A percentile compares a stretch with the other conserved stretches of the same genome.
Conservation (phyloP, 1,140 invertebrate species). For the Lepidurus packardi region DNA sequence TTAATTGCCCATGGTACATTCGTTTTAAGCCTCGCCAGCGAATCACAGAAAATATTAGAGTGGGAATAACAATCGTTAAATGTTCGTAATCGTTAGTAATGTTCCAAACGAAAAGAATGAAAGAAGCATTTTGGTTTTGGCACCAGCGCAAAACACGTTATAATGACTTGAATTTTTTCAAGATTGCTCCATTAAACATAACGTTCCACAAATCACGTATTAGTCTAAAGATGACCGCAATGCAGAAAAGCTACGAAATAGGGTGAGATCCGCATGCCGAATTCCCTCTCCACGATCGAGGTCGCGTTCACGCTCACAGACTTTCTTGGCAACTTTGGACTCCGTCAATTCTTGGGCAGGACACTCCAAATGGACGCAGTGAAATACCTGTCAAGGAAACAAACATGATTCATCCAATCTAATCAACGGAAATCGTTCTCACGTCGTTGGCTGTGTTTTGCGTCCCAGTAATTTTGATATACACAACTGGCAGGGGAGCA, state of each 20-base stretch:
- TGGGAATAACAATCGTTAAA: background rate
- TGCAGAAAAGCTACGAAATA: constrained; percentile 11
- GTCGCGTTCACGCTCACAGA: background rate
- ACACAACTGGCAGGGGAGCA: constrained; percentile 70
- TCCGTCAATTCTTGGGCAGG: constrained; percentile 56
- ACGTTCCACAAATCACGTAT: background rate
- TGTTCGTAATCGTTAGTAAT: too few species aligned
- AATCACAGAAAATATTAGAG: constrained; percentile 11
- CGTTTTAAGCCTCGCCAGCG: background rate
- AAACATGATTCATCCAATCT: background rate
- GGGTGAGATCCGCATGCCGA: background rate
- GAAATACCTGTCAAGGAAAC: constrained; percentile 69
- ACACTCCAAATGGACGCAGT: constrained; percentile 96
- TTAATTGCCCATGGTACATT: background rate
- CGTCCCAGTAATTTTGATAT: constrained; percentile 89
- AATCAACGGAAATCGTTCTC: constrained; percentile 31
- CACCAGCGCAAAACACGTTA: constrained; percentile 13
- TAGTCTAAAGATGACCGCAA: background rate
- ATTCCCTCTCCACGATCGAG: background rate
- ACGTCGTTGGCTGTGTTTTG: constrained; percentile 96
- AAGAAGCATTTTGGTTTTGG: background rate
- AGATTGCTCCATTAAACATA: background rate
- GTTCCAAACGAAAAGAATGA: background rate
- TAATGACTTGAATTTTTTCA: background rate
- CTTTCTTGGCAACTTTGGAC: background rate